These are phyloP conservation scores for Tanaodytes sp. DNA, from an alignment of 2,888 invertebrate genomes.

Conservation along the genomic window DNA sequence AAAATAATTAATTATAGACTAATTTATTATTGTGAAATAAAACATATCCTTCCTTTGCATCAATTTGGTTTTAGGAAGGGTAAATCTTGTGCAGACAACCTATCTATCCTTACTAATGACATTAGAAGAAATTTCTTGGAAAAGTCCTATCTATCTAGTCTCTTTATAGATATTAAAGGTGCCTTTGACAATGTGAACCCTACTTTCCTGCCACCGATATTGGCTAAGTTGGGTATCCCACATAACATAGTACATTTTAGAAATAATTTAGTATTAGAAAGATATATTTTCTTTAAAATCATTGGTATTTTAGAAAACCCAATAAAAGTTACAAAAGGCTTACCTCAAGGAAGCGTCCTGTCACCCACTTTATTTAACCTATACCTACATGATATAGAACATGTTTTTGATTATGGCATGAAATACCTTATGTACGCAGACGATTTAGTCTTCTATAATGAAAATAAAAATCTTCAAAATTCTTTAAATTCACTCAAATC, in stretches of 20 bases:
- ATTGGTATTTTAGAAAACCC: background rate
- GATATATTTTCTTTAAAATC: slow-evolving; percentile 3
- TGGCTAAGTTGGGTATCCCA: background rate
- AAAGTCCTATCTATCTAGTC: no score
- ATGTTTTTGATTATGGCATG: background rate
- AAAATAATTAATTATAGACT: slow-evolving; percentile 9
- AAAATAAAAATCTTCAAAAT: background rate
- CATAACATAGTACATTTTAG: no score
- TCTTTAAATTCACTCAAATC: background rate
- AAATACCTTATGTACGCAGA: background rate
- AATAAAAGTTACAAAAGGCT: slow-evolving; percentile 1
- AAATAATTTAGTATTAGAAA: no score
- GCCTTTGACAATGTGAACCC: slow-evolving; percentile 16
- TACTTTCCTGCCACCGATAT: background rate
- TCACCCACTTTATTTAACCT: slow-evolving; percentile 11
- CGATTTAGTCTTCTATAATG: background rate
- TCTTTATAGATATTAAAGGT: slow-evolving; percentile 8
- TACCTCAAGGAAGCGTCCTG: slow-evolving; percentile 10
- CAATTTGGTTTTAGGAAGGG: slow-evolving; percentile 19
- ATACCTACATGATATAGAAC: slow-evolving; percentile 3
- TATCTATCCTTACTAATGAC: slow-evolving; percentile 6
- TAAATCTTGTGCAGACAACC: slow-evolving; percentile 5
- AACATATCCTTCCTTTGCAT: background rate
- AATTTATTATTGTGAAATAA: background rate
- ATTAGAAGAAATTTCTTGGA: background rate